A percentile compares a stretch with the other conserved stretches of the same genome.
These are phyloP conservation scores for Stratiomys singularior DNA, from an alignment of 2,888 invertebrate species.

Conservation along the genomic window DNA sequence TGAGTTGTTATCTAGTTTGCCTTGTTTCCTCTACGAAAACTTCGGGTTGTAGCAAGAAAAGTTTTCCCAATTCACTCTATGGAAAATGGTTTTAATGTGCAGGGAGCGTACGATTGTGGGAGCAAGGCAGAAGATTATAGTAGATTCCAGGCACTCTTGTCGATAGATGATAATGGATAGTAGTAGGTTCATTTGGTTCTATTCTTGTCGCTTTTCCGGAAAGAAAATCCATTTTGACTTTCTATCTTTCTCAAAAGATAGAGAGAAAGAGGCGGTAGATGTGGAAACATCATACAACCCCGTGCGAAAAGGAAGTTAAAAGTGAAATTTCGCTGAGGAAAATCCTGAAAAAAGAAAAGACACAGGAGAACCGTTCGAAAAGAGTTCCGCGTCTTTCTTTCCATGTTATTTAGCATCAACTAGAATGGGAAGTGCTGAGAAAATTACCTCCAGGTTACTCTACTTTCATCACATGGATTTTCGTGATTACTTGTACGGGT, in stretches of 20 bases:
- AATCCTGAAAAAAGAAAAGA: neutral
- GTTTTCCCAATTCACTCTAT: neutral
- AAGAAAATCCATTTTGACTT: constrained; percentile 26
- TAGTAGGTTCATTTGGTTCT: constrained; percentile 10
- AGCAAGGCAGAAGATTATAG: no score
- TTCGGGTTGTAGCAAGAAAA: neutral
- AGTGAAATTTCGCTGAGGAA: neutral
- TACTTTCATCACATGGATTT: no score
- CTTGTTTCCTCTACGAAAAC: neutral
- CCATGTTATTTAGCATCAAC: neutral
- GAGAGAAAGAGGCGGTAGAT: neutral
- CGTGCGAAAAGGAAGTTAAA: neutral
- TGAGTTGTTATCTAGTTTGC: neutral
- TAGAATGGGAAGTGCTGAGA: no score
- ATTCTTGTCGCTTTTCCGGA: neutral
- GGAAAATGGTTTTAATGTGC: neutral
- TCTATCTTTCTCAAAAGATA: neutral
- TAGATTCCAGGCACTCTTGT: neutral
- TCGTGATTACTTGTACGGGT: no score
- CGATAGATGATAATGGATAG: constrained; percentile 17
- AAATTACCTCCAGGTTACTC: no score
- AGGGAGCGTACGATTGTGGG: neutral
- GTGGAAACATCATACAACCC: neutral
- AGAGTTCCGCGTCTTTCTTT: neutral
- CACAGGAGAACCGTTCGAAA: constrained; percentile 5